Conservation (phyloP, 2,797 vertebrate species). For the Rallus crepitans region DNA sequence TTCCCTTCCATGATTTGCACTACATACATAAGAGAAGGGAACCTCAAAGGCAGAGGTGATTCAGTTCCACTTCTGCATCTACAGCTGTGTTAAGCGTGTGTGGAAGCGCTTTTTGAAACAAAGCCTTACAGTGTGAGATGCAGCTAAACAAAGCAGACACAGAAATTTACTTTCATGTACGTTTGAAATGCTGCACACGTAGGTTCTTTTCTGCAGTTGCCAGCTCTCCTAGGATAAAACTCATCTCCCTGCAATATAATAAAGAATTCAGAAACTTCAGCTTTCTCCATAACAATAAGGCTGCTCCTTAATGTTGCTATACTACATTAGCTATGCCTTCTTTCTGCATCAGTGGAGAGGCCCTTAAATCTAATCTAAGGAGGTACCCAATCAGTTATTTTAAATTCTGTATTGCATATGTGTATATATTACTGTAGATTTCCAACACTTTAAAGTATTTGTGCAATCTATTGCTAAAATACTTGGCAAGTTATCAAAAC, state of each 20-base stretch:
- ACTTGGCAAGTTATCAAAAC: conserved; percentile 65
- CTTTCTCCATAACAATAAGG: conserved; percentile 31
- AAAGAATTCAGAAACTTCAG: conserved; percentile 34
- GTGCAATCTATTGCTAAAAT: conserved; percentile 62
- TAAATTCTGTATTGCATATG: conserved; percentile 9
- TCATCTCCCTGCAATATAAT: conserved; percentile 22
- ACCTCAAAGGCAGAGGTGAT: not conserved
- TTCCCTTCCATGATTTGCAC: not conserved
- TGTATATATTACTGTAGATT: not conserved
- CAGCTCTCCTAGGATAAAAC: conserved; percentile 35
- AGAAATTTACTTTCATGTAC: not conserved
- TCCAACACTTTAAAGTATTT: conserved; percentile 42
- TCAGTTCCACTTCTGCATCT: not conserved
- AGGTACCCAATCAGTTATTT: conserved; percentile 9
- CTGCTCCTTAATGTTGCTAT: not conserved
- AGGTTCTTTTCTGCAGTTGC: not conserved
- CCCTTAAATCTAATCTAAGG: conserved; percentile 37
- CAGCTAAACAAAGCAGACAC: not conserved
- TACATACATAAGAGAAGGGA: not conserved
- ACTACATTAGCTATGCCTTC: not conserved
- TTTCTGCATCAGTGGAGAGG: conserved; percentile 42
- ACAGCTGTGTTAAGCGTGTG: not conserved
- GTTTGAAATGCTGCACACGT: conserved; percentile 45
- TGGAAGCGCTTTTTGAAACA: not conserved
- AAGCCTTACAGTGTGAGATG: not conserved